Percentiles rank a stretch among this genome's conserved stretches.
phyloP scores from a whole-genome alignment of 2,888 invertebrate species.

The Drosophila cognata region DNA sequence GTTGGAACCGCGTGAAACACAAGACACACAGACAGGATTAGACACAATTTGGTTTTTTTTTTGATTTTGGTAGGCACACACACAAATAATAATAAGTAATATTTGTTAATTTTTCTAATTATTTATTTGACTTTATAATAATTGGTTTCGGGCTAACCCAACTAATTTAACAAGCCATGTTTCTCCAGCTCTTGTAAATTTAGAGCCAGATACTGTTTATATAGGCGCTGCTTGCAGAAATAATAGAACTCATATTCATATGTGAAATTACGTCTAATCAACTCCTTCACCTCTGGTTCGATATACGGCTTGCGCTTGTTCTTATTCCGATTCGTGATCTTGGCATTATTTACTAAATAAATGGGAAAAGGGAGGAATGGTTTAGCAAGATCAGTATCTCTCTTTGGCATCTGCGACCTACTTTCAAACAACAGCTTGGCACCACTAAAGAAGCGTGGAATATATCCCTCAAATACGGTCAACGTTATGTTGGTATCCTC shows the following conservation, averaged over 20 bases:
- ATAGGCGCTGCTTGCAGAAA: conserved; percentile 93
- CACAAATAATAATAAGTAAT: conserved; percentile 2
- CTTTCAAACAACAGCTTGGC: conserved; percentile 85
- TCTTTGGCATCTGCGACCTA: conserved; percentile 47
- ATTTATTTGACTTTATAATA: conserved; percentile 4
- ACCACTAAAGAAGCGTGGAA: conserved; percentile 92
- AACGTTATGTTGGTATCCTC: conserved; percentile 94
- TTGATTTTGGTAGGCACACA: conserved; percentile 1
- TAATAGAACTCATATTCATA: conserved; percentile 95
- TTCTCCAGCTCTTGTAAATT: conserved; percentile 62
- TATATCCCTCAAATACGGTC: conserved; percentile 92
- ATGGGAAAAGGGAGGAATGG: not conserved
- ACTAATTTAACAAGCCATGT: conserved; percentile 60
- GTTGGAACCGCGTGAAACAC: conserved; percentile 1
- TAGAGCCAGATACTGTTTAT: conserved; percentile 90
- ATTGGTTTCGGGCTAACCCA: not conserved
- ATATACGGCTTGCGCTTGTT: conserved; percentile 91
- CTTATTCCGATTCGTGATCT: conserved; percentile 87
- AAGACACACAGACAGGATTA: conserved; percentile 54
- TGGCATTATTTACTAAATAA: conserved; percentile 60
- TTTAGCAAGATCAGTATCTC: not conserved
- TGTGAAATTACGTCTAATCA: conserved; percentile 93
- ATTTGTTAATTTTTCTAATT: not conserved
- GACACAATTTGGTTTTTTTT: conserved; percentile 36
- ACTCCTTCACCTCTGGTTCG: conserved; percentile 84